A percentile compares a stretch with the other conserved stretches of the same genome.
phyloP scores from a whole-genome alignment of 2,888 invertebrate genomes.

The Clistopyga incitator region DNA sequence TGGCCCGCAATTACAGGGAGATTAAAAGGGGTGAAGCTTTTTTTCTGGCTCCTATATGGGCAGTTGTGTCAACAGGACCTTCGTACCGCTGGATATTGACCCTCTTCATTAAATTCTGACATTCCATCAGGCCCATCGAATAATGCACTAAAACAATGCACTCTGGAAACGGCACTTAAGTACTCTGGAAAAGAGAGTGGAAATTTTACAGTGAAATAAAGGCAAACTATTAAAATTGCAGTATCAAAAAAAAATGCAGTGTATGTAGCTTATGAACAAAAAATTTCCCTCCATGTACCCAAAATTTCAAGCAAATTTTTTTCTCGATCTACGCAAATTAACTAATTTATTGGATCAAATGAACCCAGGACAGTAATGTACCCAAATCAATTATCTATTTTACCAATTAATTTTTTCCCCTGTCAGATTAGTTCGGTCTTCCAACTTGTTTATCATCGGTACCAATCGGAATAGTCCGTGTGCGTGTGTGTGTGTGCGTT shows the following conservation, averaged over 20 bases:
- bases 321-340: too few species aligned
- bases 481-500: slow-evolving; percentile 1
- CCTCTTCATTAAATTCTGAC: neutral
- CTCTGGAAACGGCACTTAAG: too few species aligned
- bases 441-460: slow-evolving; percentile 23
- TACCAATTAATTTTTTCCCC: too few species aligned
- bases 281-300: too few species aligned
- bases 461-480: slow-evolving; percentile 13
- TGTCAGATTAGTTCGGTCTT: neutral
- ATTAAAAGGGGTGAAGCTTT: slow-evolving; percentile 28
- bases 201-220: too few species aligned
- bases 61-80: neutral
- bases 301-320: too few species aligned
- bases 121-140: neutral
- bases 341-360: neutral
- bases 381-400: too few species aligned
- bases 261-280: too few species aligned
- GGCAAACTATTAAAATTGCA: too few species aligned
- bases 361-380: neutral
- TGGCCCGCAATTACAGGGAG: slow-evolving; percentile 38
- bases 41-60: slow-evolving; percentile 12
- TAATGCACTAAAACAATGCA: too few species aligned
- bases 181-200: too few species aligned
- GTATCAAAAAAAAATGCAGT: too few species aligned
- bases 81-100: neutral